These are phyloP conservation scores for Ochotona princeps DNA, from an alignment of 2,113 vertebrate genomes.

Conservation along the genomic window DNA sequence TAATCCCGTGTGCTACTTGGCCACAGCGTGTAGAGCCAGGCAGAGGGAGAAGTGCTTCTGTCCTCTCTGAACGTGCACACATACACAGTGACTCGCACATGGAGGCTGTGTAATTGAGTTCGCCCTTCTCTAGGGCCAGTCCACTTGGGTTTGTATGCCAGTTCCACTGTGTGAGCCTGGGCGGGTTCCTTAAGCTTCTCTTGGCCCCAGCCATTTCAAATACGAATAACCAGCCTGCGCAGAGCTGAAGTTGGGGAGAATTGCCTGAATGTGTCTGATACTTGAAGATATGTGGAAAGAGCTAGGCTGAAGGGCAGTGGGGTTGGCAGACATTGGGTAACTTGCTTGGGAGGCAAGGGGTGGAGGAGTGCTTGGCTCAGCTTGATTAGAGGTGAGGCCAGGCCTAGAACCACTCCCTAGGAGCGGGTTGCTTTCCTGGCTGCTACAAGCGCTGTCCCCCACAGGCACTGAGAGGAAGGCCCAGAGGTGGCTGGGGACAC, in stretches of 20 bases:
- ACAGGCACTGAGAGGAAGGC: neutral
- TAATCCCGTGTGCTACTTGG: neutral
- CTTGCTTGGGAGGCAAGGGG: neutral
- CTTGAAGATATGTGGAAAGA: neutral
- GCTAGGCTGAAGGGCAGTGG: neutral
- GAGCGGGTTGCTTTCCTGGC: neutral
- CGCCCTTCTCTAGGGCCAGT: neutral
- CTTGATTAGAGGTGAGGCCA: neutral
- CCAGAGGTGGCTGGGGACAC: neutral
- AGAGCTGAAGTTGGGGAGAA: neutral
- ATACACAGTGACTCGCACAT: neutral
- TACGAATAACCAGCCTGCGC: neutral
- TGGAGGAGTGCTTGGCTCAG: neutral
- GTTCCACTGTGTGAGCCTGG: conserved; percentile 18
- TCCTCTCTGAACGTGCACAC: neutral
- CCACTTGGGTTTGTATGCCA: neutral
- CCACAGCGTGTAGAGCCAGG: neutral
- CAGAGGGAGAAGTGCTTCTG: neutral
- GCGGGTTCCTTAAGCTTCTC: conserved; percentile 10
- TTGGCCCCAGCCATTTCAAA: conserved; percentile 35
- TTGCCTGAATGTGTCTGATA: neutral
- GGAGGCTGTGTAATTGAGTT: neutral
- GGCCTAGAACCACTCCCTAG: neutral
- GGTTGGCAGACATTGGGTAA: neutral
- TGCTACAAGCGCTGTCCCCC: neutral